Conservation (phyloP, 2,888 invertebrate species). For the Herminia tarsipennalis region DNA sequence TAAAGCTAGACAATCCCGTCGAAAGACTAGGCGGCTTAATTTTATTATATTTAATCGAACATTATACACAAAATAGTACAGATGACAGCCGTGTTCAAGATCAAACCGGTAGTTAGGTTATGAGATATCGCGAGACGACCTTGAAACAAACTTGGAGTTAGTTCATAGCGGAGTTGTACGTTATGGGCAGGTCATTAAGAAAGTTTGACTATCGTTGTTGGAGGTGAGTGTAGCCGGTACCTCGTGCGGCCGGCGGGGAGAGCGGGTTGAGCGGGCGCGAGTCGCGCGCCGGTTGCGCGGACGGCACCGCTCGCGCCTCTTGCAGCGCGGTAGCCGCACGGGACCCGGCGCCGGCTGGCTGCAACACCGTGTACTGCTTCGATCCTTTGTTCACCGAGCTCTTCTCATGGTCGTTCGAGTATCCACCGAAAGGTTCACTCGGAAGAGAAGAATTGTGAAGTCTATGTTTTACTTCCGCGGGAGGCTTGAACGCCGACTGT, state of each 20-base stretch:
- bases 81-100: constrained; percentile 48
- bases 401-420: constrained; percentile 85
- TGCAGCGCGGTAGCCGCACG: constrained; percentile 93
- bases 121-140: constrained; percentile 70
- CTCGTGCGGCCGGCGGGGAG: constrained; percentile 92
- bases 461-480: constrained; percentile 87
- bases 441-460: constrained; percentile 72
- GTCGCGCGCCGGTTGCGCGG: constrained; percentile 81
- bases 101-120: constrained; percentile 55
- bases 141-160: constrained; percentile 81
- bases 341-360: constrained; percentile 93
- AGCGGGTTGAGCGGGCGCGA: constrained; percentile 81
- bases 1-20: constrained; percentile 26
- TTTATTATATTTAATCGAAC: constrained; percentile 39
- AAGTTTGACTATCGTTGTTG: constrained; percentile 74
- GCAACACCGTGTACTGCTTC: constrained; percentile 95
- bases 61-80: constrained; percentile 39
- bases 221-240: constrained; percentile 79
- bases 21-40: constrained; percentile 15
- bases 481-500: constrained; percentile 93
- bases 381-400: constrained; percentile 77
- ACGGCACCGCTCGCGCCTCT: constrained; percentile 87
- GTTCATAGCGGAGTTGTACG: constrained; percentile 75
- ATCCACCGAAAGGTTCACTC: constrained; percentile 91
- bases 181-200: constrained; percentile 79